phyloP scores from a whole-genome alignment of 2,113 vertebrate species.

The Buteo buteo region DNA sequence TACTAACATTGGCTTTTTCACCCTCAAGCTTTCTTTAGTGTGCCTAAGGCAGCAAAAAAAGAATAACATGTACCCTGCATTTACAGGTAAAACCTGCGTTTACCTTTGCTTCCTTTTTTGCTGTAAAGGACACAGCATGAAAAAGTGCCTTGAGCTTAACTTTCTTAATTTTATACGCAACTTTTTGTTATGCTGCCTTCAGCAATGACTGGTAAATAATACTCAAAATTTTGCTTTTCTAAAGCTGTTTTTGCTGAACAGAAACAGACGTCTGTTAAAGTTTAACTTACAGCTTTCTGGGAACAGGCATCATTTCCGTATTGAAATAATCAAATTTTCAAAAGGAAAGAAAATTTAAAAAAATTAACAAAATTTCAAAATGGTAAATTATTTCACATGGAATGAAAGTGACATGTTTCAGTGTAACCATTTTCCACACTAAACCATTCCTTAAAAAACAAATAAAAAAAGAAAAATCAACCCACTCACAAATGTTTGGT shows the following conservation, averaged over 20 bases:
- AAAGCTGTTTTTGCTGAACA: background rate
- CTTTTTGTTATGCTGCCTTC: background rate
- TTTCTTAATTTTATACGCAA: background rate
- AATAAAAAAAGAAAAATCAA: background rate
- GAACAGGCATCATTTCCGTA: background rate
- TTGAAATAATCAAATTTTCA: background rate
- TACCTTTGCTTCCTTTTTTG: background rate
- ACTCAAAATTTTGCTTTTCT: background rate
- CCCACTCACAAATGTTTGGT: background rate
- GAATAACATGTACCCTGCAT: background rate
- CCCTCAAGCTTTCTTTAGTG: background rate
- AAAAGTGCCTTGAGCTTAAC: background rate
- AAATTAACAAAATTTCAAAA: background rate
- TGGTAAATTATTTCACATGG: background rate
- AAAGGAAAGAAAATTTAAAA: background rate
- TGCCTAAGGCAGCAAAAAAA: background rate
- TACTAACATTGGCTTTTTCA: background rate
- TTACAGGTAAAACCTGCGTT: background rate
- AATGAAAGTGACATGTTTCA: background rate
- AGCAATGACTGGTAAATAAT: background rate
- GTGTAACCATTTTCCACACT: background rate
- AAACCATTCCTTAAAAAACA: background rate
- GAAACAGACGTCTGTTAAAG: background rate
- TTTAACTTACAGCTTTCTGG: background rate
- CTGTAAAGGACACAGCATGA: background rate